A percentile compares a stretch with the other conserved stretches of the same genome.
These are phyloP conservation scores for Desmodus rotundus DNA, from an alignment of 2,113 vertebrate genomes.

Conservation along the genomic window DNA sequence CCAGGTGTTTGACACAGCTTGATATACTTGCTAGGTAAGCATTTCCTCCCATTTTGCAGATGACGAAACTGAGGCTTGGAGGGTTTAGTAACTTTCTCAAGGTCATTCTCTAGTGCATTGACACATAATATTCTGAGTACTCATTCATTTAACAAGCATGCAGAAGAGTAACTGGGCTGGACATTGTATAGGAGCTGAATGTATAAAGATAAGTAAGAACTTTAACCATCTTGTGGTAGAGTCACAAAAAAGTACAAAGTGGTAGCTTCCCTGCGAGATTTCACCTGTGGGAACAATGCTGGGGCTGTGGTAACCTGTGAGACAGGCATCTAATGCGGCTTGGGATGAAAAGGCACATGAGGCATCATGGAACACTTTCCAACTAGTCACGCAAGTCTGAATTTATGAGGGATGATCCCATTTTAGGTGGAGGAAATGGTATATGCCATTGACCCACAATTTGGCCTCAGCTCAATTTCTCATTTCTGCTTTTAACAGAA, in stretches of 20 bases:
- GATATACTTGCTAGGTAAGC: not conserved
- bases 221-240: not conserved
- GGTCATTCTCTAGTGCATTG: not conserved
- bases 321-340: not conserved
- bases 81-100: not conserved
- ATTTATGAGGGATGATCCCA: not conserved
- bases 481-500: not conserved
- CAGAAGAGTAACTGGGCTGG: not conserved
- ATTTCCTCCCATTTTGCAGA: not conserved
- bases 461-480: not conserved
- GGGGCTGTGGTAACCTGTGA: not conserved
- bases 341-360: not conserved
- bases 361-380: not conserved
- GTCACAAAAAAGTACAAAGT: not conserved
- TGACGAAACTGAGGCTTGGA: not conserved
- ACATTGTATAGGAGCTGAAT: not conserved
- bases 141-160: not conserved
- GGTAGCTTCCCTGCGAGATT: accelerated
- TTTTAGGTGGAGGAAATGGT: not conserved
- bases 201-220: not conserved
- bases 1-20: not conserved
- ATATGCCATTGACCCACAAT: not conserved
- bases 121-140: not conserved
- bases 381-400: not conserved
- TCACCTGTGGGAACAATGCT: no score